A percentile compares a stretch with the other conserved stretches of the same genome.
phyloP scores from a whole-genome alignment of 1,140 invertebrate genomes.

The Atopsyche davidsoni region DNA sequence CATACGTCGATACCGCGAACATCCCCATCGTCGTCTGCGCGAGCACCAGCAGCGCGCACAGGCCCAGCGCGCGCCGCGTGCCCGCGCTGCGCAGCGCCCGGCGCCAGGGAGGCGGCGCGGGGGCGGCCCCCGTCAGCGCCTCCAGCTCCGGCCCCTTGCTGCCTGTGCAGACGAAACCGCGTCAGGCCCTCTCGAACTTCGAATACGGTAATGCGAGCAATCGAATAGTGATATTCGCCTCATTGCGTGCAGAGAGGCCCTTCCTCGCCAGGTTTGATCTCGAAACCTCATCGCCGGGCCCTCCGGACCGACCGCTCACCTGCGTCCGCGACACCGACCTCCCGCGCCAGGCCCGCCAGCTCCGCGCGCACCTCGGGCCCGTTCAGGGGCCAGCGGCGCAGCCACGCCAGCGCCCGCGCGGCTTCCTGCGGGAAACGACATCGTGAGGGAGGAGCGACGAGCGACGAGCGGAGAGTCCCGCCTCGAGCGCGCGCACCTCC shows the following conservation, averaged over 20 bases:
- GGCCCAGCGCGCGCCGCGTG: neutral
- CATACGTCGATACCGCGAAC: conserved; percentile 4
- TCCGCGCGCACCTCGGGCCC: neutral
- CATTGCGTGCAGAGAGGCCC: conserved; percentile 1
- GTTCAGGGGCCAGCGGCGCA: conserved; percentile 11
- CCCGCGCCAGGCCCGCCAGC: too few relatives aligned
- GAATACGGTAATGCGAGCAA: neutral
- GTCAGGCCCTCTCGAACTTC: neutral
- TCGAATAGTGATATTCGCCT: neutral
- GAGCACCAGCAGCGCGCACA: neutral
- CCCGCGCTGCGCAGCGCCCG: neutral
- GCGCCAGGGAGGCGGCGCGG: neutral
- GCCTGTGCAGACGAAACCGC: neutral
- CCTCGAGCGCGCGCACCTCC: conserved; percentile 4
- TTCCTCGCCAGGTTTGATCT: neutral
- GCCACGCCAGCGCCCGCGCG: conserved; percentile 15
- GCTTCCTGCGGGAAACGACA: conserved; percentile 6
- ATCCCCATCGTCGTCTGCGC: conserved; percentile 6
- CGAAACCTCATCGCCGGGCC: too few relatives aligned
- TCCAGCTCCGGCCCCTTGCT: neutral
- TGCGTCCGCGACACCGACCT: too few relatives aligned
- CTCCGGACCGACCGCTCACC: too few relatives aligned
- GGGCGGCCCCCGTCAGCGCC: neutral
- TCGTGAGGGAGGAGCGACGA: neutral
- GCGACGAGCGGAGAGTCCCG: neutral